Evolutionary conservation across 2,113 vertebrate genomes (phyloP).

Genomic region (Pangasianodon hypophthalmus): DNA sequence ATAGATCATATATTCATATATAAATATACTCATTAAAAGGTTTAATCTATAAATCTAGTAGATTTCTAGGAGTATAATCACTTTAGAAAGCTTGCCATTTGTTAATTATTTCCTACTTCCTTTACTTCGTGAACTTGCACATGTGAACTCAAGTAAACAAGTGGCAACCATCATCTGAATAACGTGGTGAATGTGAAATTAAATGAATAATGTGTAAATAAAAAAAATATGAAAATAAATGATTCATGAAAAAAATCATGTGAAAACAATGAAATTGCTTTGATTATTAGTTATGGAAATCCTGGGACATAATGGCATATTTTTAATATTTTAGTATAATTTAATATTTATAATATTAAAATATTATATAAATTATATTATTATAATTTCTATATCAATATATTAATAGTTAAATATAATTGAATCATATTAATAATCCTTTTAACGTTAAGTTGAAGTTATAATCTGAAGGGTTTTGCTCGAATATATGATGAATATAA

Average conservation of each 20-base stretch:
- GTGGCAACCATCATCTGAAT: too few relatives aligned
- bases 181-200: not conserved
- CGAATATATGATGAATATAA: too few relatives aligned
- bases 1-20: not conserved
- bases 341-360: not conserved
- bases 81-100: too few relatives aligned
- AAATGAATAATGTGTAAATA: too few relatives aligned
- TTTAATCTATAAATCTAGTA: not conserved
- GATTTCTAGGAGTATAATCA: not conserved
- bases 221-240: not conserved
- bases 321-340: not conserved
- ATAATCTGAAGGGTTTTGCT: too few relatives aligned
- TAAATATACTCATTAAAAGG: not conserved
- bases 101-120: not conserved
- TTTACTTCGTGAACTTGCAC: too few relatives aligned
- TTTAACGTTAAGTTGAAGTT: not conserved
- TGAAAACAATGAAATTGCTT: too few relatives aligned
- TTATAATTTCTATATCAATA: not conserved
- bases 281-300: not conserved
- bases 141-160: too few relatives aligned
- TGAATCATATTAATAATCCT: not conserved
- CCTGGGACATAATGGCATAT: not conserved
- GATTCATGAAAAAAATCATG: not conserved
- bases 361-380: too few relatives aligned
- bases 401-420: not conserved